Conservation (phyloP, 2,113 vertebrate species). For the Gallinago paraguaiae region DNA sequence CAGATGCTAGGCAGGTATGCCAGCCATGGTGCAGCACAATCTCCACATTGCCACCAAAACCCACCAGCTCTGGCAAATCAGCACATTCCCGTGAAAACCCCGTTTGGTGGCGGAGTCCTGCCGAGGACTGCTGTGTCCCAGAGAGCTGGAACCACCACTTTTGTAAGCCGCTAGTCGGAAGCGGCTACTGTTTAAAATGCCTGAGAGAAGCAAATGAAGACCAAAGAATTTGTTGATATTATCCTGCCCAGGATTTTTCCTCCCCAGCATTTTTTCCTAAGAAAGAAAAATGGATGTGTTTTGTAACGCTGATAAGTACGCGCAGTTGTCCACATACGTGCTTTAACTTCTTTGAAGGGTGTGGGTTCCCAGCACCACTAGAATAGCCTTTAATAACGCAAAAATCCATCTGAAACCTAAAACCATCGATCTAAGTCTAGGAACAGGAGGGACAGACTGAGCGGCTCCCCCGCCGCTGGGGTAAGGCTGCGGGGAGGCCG, state of each 20-base stretch:
- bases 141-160: not conserved
- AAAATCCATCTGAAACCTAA: not conserved
- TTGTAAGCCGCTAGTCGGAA: not conserved
- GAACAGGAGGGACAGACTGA: not conserved
- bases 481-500: not conserved
- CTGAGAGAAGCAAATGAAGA: not conserved
- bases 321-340: fast-evolving
- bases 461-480: not conserved
- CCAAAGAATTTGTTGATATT: not conserved
- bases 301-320: not conserved
- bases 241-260: not conserved
- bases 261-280: not conserved
- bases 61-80: not conserved
- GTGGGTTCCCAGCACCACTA: not conserved
- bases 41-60: not conserved
- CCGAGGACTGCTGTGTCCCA: not conserved
- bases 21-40: not conserved
- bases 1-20: not conserved
- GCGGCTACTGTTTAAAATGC: not conserved
- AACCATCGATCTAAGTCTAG: fast-evolving
- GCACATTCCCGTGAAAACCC: not conserved
- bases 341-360: not conserved
- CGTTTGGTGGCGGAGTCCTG: not conserved
- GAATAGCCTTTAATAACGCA: not conserved
- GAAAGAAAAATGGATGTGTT: not conserved